Percentiles rank a stretch among this genome's conserved stretches.
Conservation (phyloP, 2,888 invertebrate genomes). For the Habroteleia sp. region DNA sequence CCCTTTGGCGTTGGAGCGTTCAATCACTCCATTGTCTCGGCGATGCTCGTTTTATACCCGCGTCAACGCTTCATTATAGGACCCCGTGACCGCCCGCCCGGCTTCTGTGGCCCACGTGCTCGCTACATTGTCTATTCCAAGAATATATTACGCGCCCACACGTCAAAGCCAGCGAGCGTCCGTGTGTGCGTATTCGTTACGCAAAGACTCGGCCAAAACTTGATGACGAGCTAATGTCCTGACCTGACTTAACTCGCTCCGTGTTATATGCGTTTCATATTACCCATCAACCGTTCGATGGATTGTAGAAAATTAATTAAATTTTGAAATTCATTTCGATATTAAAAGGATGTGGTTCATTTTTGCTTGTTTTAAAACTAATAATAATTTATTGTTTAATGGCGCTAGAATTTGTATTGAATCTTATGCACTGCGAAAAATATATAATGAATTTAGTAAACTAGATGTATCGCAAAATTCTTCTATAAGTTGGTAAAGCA, state of each 20-base stretch:
- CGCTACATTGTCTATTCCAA: slow-evolving; percentile 78
- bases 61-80: slow-evolving; percentile 80
- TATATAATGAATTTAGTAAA: too few relatives aligned
- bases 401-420: too few relatives aligned
- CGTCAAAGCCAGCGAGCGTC: slow-evolving; percentile 60
- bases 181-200: slow-evolving; percentile 13
- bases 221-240: slow-evolving; percentile 39
- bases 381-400: too few relatives aligned
- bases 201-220: slow-evolving; percentile 41
- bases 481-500: too few relatives aligned
- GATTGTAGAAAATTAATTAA: too few relatives aligned
- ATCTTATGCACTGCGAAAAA: too few relatives aligned
- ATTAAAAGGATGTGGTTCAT: too few relatives aligned
- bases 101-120: slow-evolving; percentile 77
- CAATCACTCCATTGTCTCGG: slow-evolving; percentile 79
- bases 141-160: slow-evolving; percentile 79
- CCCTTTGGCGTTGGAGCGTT: slow-evolving; percentile 78
- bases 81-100: slow-evolving; percentile 74
- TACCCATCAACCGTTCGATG: too few relatives aligned
- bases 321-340: too few relatives aligned
- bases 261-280: too few relatives aligned
- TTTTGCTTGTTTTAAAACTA: too few relatives aligned
- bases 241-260: slow-evolving; percentile 33
- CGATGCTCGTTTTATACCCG: slow-evolving; percentile 78
- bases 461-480: too few relatives aligned